These are phyloP conservation scores for Cladopsammia gracilis DNA, from an alignment of 64 coral and sea anemone genomes.

Conservation along the genomic window DNA sequence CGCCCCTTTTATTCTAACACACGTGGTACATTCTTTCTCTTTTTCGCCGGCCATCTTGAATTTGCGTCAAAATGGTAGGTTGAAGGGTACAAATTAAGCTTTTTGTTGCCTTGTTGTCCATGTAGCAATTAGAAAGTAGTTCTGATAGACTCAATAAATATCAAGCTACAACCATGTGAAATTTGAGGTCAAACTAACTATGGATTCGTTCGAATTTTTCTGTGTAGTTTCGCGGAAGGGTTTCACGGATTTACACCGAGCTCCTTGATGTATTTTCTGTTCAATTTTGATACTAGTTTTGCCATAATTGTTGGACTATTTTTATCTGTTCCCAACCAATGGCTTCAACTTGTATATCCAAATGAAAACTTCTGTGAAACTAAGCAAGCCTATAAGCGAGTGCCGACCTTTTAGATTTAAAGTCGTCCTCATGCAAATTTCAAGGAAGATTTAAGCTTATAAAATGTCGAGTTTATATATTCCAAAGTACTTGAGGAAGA, in stretches of 20 bases:
- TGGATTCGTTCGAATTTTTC: not conserved
- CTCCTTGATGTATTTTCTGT: too few species aligned
- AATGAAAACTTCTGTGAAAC: not conserved
- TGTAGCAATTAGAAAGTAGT: not conserved
- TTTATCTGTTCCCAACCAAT: not conserved
- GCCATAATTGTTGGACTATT: not conserved
- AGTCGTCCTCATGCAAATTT: too few species aligned
- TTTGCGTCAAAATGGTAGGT: conserved; percentile 86
- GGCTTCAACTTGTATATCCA: not conserved
- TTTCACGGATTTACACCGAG: not conserved
- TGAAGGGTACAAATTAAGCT: not conserved
- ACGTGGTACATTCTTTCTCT: conserved; percentile 71
- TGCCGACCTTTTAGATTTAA: too few species aligned
- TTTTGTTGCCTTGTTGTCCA: not conserved
- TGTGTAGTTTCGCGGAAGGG: not conserved
- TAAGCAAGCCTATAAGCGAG: not conserved
- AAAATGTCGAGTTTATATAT: too few species aligned
- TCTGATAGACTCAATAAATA: not conserved
- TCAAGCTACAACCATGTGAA: not conserved
- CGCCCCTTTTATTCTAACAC: conserved; percentile 71
- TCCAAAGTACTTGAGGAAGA: too few species aligned
- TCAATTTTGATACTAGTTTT: not conserved
- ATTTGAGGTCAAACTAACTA: not conserved
- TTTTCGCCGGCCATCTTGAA: conserved; percentile 99
- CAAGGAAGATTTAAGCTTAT: too few species aligned